Percentiles rank a stretch among this genome's conserved stretches.
These are phyloP conservation scores for Pyrgus malvae DNA, from an alignment of 2,888 invertebrate genomes.

Conservation along the genomic window DNA sequence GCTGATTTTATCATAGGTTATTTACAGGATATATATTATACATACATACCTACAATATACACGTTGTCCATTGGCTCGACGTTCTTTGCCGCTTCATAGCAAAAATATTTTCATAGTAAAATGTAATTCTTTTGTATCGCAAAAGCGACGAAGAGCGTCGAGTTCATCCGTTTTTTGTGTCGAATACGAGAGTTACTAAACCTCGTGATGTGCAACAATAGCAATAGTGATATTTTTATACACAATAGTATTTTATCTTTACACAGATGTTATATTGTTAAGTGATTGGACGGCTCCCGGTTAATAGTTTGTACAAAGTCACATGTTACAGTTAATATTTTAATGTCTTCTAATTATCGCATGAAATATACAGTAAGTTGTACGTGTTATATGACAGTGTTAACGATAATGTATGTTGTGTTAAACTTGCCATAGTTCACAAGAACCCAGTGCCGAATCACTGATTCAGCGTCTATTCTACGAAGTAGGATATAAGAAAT, in stretches of 20 bases:
- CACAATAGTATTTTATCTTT: slow-evolving; percentile 78
- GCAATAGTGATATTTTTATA: slow-evolving; percentile 80
- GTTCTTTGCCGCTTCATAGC: slow-evolving; percentile 52
- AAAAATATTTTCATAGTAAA: slow-evolving; percentile 72
- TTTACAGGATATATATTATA: slow-evolving; percentile 79
- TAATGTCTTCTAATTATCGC: slow-evolving; percentile 56
- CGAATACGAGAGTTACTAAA: slow-evolving; percentile 51
- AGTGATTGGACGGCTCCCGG: slow-evolving; percentile 80
- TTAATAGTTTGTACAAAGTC: slow-evolving; percentile 64
- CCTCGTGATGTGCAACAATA: slow-evolving; percentile 48
- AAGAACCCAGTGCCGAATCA: slow-evolving; percentile 46
- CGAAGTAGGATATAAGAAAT: slow-evolving; percentile 43
- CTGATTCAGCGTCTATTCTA: slow-evolving; percentile 26
- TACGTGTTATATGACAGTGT: slow-evolving; percentile 22
- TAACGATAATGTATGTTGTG: no score
- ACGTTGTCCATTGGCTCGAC: slow-evolving; percentile 57
- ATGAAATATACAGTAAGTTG: slow-evolving; percentile 41
- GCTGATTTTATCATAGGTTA: slow-evolving; percentile 80
- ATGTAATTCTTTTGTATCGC: slow-evolving; percentile 69
- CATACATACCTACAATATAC: slow-evolving; percentile 68
- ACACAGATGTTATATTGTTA: slow-evolving; percentile 77
- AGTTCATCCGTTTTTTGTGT: slow-evolving; percentile 63
- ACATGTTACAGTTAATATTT: slow-evolving; percentile 41
- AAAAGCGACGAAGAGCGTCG: slow-evolving; percentile 54
- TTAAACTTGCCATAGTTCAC: slow-evolving; percentile 51